phyloP scores from a whole-genome alignment of 1,140 invertebrate genomes.

The Brachionus calyciflorus region DNA sequence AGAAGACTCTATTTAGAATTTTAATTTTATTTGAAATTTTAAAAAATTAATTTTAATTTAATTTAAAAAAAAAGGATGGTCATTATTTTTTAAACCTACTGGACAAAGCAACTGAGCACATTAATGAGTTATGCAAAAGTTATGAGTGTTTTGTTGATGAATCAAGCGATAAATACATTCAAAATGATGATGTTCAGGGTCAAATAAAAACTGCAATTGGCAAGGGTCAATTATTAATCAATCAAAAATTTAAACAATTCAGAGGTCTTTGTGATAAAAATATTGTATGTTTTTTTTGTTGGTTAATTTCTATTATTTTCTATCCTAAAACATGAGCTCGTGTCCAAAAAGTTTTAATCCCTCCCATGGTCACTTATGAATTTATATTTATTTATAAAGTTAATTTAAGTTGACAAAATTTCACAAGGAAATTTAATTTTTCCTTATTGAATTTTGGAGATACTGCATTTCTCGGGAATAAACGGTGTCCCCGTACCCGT shows the following conservation, averaged over 20 bases:
- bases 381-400: too few relatives aligned
- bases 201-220: slow-evolving; percentile 80
- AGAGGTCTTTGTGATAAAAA: slow-evolving; percentile 78
- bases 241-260: slow-evolving; percentile 92
- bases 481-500: too few relatives aligned
- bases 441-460: too few relatives aligned
- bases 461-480: too few relatives aligned
- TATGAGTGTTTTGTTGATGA: neutral
- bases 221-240: slow-evolving; percentile 80
- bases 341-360: too few relatives aligned
- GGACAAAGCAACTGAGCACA: neutral
- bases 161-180: neutral
- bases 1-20: too few relatives aligned
- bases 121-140: slow-evolving; percentile 5
- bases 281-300: slow-evolving; percentile 67
- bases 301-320: too few relatives aligned
- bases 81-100: slow-evolving; percentile 26
- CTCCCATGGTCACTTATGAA: too few relatives aligned
- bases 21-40: neutral
- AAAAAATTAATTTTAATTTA: neutral
- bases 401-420: too few relatives aligned
- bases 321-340: too few relatives aligned
- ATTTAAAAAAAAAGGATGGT: slow-evolving; percentile 45
- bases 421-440: too few relatives aligned
- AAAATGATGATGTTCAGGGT: slow-evolving; percentile 65